These are phyloP conservation scores for Drosophila leonis DNA, from an alignment of 2,888 invertebrate genomes.

Conservation along the genomic window DNA sequence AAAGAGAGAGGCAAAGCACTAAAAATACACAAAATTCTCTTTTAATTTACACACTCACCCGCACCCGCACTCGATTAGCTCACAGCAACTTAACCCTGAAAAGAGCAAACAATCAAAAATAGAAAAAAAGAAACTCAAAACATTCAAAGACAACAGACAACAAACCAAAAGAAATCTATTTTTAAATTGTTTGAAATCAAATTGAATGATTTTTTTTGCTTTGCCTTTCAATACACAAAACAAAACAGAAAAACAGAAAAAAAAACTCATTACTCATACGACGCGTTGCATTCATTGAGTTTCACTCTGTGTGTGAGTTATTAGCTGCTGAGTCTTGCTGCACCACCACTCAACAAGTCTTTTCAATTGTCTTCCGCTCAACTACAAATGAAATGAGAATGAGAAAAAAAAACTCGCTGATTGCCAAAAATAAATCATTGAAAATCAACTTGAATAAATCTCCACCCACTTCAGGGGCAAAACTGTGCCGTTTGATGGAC, in stretches of 20 bases:
- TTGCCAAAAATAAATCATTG: conserved; percentile 46
- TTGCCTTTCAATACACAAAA: conserved; percentile 2
- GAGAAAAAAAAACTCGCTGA: conserved; percentile 8
- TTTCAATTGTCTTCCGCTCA: conserved; percentile 4
- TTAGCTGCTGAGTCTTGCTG: conserved; percentile 6
- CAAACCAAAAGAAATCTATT: conserved; percentile 43
- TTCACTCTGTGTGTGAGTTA: not conserved
- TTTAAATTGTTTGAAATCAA: conserved; percentile 47
- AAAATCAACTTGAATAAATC: conserved; percentile 32
- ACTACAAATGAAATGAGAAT: too few relatives aligned
- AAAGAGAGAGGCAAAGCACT: not conserved
- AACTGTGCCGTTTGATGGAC: conserved; percentile 19
- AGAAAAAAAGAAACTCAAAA: conserved; percentile 17
- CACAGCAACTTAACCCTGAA: conserved; percentile 54
- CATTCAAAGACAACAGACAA: conserved; percentile 21
- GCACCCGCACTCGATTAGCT: conserved; percentile 15
- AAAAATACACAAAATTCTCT: conserved; percentile 8
- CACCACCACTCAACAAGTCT: not conserved
- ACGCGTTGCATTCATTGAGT: conserved; percentile 16
- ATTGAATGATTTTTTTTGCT: conserved; percentile 36
- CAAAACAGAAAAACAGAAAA: not conserved
- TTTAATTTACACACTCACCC: not conserved
- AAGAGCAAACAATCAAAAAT: conserved; percentile 11
- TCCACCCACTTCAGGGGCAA: conserved; percentile 43
- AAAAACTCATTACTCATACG: conserved; percentile 30